phyloP scores from a whole-genome alignment of 30 jellyfish, hydroid and myxozoan species.

The Aurelia coerulea region DNA sequence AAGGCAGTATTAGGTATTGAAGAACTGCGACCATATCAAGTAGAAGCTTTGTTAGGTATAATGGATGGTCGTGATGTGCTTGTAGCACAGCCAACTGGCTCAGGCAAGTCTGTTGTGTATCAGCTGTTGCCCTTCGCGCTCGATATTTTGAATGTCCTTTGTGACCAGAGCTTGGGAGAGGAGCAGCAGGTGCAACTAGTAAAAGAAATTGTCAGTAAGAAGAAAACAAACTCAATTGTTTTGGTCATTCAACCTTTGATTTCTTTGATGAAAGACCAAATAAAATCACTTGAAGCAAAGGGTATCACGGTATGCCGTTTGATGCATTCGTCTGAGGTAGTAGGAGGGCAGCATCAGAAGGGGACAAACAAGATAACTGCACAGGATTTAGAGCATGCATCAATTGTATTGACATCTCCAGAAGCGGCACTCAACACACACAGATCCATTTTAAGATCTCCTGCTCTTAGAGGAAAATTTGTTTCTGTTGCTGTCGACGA shows the following conservation, averaged over 20 bases:
- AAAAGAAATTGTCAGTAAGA: background rate
- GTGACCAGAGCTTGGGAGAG: background rate
- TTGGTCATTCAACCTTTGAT: slow-evolving; percentile 20
- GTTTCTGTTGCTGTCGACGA: slow-evolving; percentile 12
- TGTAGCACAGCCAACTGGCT: background rate
- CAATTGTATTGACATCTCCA: slow-evolving; percentile 2
- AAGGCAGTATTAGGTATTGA: background rate
- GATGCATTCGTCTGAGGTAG: background rate
- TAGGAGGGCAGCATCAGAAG: too few relatives aligned
- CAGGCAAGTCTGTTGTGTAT: background rate
- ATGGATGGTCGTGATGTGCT: slow-evolving; percentile 3
- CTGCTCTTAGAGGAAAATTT: background rate
- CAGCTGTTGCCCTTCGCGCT: background rate
- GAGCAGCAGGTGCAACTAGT: background rate
- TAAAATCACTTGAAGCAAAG: background rate
- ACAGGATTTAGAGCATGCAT: background rate
- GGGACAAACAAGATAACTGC: too few relatives aligned
- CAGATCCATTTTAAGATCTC: background rate
- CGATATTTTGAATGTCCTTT: background rate
- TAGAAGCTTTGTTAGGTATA: background rate
- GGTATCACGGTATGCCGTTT: background rate
- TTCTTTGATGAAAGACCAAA: slow-evolving; percentile 23
- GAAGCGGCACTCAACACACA: slow-evolving; percentile 9
- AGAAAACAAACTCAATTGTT: background rate
- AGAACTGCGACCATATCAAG: background rate